Evolutionary conservation across 2,113 vertebrate species (phyloP), one percentile per base, ranked within the genome.

Genomic region (Nothobranchius furzeri): DNA sequence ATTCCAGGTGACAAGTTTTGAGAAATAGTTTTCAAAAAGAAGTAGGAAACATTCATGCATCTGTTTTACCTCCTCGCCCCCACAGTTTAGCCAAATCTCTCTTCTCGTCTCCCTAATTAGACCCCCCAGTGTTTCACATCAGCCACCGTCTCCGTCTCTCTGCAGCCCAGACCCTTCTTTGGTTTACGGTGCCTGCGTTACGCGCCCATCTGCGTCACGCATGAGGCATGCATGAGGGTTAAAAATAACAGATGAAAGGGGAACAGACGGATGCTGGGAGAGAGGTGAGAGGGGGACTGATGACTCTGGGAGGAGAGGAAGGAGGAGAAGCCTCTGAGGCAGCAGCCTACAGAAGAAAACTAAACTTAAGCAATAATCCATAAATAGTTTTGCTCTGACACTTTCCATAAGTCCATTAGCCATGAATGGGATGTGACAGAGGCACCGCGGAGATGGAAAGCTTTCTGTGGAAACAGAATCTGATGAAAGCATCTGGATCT

Each of bases 181-280:
- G 25, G 68, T 75, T 73, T 70, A 35, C 52, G 24, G 53, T 65
- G 83, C 86, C 79, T 5, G 50, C 64, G 46, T 87, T 87, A 73
- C 83, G 84, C 46, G 65, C 68, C 79, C 70, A 87, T 90, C 75
- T 93, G 90, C 91, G 91, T 93, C 92, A 93, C 55, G 48, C 25
- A 64, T 86, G 86, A 92, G 90, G 78, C 76, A 80, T 55, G 84
- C 73, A 84, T 83, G 49, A 76, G 81, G 84, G 88, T 90, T 93
- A 91, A 93, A 91, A 93, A 93, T 92, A 92, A 92, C 88, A 82
- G 82, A 88, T 83, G 77, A 89, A 83, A 76, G 71, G 68, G 76
- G 54, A 79, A 73, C 64, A 76, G 81, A 78, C 53, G 69, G 79
- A 82, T 62, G 67, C 69, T 64, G 67, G 66, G 61, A 62, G 71